Base-by-base conservation (phyloP, 53 echinoderm and acorn worm species). In the Patiria pectinifera region DNA sequence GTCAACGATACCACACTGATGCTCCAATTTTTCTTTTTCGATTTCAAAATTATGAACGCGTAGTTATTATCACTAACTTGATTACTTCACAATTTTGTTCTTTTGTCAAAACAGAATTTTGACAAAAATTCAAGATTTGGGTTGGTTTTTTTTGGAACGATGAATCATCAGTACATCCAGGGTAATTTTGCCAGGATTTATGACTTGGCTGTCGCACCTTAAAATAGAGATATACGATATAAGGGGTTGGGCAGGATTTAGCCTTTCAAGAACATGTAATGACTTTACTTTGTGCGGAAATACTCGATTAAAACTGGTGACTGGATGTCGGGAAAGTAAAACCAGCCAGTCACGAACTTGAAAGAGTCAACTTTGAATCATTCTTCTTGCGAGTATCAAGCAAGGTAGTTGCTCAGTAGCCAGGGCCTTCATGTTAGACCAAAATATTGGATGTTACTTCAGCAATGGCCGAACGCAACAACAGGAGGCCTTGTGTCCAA, bases 241-340 rank as follows among this genome's bases (percentile, higher is more conserved):
- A 53, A 53, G 53, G 45, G 79, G 45, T 12, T n/a, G 79, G 79
- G 22, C 22, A 24, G 79, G 79, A 78, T 78, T 78, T 71, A 48
- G 48, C 16, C 13, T 22, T 71, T 86, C 22, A 46, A 59, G 53
- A 71, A 82, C 82, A 82, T 82, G 58, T 45, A 71, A 48, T 48
- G 86, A 74, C 74, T 86, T 85, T 76, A 87, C 44, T 87, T 60
- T 12, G 7, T 74, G 87, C 78, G 87, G 87, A 87, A 87, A 87
- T 87, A 78, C 87, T 76, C 45, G 24, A 87, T 87, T 24, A 87
- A 75, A 26, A 59, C 26, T 14, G 87, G 76, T 76, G 87, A 76
- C 87, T 48, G 44, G 5, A 12, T 53, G 87, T 9, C 77, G 77
- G 87, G 53, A 3, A 14, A 4, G 24, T 16, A 74, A 74, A 24